Percentiles rank a stretch among this genome's conserved stretches.
Evolutionary conservation across 37 sponge, comb jelly and placozoan genomes (phyloP).

Genomic region (Ephydatia muelleri): DNA sequence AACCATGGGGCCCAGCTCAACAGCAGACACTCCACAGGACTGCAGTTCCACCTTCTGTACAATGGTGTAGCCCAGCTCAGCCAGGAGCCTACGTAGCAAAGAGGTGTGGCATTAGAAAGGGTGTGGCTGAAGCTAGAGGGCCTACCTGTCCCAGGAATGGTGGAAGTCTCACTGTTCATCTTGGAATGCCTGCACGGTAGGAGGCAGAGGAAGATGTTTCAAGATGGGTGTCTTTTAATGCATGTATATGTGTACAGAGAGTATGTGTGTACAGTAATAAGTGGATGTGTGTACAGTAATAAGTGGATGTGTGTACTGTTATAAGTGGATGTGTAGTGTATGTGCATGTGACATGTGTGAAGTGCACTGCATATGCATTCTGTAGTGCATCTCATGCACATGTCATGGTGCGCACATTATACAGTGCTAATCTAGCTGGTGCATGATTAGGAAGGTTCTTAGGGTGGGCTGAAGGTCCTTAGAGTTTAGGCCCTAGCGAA

Average conservation of each 20-base stretch:
- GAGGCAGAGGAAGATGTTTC: background rate
- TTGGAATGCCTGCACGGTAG: slow-evolving; percentile 33
- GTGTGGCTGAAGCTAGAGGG: background rate
- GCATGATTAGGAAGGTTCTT: too few species aligned
- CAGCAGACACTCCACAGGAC: slow-evolving; percentile 51
- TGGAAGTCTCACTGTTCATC: slow-evolving; percentile 43
- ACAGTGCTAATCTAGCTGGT: too few species aligned
- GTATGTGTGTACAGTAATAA: too few species aligned
- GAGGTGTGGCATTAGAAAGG: background rate
- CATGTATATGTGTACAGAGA: too few species aligned
- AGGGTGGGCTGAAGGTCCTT: too few species aligned
- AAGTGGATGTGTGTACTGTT: background rate
- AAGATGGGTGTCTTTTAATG: too few species aligned
- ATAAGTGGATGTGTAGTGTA: background rate
- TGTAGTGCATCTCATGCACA: too few species aligned
- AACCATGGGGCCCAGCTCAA: background rate
- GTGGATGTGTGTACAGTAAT: too few species aligned
- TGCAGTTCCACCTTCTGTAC: slow-evolving; percentile 8
- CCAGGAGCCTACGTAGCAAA: slow-evolving; percentile 28
- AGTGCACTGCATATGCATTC: too few species aligned
- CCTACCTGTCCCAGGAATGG: slow-evolving; percentile 54
- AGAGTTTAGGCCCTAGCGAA: too few species aligned
- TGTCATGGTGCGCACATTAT: too few species aligned
- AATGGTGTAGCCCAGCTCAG: slow-evolving; percentile 45
- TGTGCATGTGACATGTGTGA: too few species aligned